phyloP scores from a whole-genome alignment of 1,140 invertebrate species.

The Aricia agestis region DNA sequence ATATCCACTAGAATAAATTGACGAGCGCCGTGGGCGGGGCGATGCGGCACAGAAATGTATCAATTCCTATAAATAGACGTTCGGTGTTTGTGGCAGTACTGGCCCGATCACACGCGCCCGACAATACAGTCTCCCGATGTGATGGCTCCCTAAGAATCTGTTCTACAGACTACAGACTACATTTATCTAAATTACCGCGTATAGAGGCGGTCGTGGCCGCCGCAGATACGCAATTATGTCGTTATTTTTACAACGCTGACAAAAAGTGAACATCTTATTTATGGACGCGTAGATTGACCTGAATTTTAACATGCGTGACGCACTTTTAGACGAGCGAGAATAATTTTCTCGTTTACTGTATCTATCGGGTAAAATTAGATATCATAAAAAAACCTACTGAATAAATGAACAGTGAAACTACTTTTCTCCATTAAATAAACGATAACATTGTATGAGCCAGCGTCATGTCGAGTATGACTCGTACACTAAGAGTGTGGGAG shows the following conservation, averaged over 20 bases:
- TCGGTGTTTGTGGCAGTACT: conserved; percentile 9
- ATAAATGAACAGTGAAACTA: no score
- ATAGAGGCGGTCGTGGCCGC: not conserved
- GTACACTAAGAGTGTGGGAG: not conserved
- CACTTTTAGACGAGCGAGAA: not conserved
- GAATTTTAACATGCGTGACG: not conserved
- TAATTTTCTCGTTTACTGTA: no score
- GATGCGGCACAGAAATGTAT: conserved; percentile 11
- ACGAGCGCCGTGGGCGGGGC: conserved; percentile 1
- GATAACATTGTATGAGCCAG: not conserved
- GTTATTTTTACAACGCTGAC: not conserved
- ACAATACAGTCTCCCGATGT: conserved; percentile 4
- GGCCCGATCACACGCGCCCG: not conserved
- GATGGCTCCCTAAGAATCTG: not conserved
- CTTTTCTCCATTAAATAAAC: not conserved
- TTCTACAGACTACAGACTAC: no score
- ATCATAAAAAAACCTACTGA: no score
- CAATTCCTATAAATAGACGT: conserved; percentile 15
- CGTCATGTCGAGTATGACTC: not conserved
- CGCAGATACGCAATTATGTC: not conserved
- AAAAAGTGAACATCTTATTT: conserved; percentile 1
- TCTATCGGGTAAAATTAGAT: no score
- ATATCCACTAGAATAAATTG: conserved; percentile 14
- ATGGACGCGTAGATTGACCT: not conserved
- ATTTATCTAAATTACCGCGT: conserved; percentile 9